These are phyloP conservation scores for Rhineura floridana DNA, from an alignment of 2,113 vertebrate species.

Conservation along the genomic window DNA sequence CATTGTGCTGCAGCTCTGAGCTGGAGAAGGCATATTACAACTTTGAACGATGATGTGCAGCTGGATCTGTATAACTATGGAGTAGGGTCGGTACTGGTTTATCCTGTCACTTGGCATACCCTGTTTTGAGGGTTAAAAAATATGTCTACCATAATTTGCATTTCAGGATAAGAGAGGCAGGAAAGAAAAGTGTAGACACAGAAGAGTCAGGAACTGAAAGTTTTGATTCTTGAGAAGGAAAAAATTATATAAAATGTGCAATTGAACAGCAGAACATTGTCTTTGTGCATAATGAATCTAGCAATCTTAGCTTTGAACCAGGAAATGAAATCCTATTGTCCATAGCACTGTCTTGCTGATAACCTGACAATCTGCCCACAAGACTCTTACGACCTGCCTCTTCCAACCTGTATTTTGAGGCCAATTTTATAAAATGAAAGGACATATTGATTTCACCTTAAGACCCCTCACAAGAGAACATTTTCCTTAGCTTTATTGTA, in stretches of 20 bases:
- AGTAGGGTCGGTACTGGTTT: neutral
- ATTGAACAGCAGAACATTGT: neutral
- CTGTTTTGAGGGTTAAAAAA: neutral
- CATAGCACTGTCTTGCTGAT: neutral
- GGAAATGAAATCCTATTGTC: neutral
- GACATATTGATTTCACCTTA: neutral
- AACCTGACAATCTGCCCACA: neutral
- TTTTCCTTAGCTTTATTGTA: constrained; percentile 12
- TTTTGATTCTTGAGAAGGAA: neutral
- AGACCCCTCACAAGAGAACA: neutral
- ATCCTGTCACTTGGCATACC: neutral
- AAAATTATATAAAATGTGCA: neutral
- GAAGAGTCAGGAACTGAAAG: neutral
- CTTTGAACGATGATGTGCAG: neutral
- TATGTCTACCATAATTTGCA: neutral
- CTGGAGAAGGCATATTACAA: neutral
- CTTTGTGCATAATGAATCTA: neutral
- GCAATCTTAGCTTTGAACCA: neutral
- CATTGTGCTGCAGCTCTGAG: neutral
- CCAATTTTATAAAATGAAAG: neutral
- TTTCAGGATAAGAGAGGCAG: neutral
- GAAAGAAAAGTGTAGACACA: neutral
- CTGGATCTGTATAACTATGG: neutral
- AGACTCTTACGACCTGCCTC: neutral
- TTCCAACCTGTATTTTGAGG: neutral